A percentile compares a stretch with the other conserved stretches of the same genome.
Evolutionary conservation across 2,888 invertebrate genomes (phyloP).

Genomic region (Microctonus hyperodae): DNA sequence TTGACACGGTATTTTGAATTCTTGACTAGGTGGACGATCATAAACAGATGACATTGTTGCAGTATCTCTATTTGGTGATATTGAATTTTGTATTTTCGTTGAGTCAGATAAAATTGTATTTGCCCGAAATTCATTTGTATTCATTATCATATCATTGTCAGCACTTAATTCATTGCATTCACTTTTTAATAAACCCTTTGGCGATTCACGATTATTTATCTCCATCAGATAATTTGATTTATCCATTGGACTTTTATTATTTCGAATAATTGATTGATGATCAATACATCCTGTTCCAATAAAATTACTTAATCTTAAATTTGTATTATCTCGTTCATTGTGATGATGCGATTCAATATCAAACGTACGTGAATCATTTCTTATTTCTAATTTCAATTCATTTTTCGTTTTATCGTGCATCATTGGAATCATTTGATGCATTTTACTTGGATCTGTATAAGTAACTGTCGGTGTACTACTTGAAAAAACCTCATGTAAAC

Average conservation of each 20-base stretch:
- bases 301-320: slow-evolving; percentile 34
- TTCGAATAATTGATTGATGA: slow-evolving; percentile 30
- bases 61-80: slow-evolving; percentile 44
- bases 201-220: slow-evolving; percentile 36
- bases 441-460: slow-evolving; percentile 52
- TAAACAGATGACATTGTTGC: slow-evolving; percentile 28
- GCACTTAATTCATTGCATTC: neutral
- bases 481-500: slow-evolving; percentile 43
- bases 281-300: slow-evolving; percentile 38
- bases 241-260: slow-evolving; percentile 33
- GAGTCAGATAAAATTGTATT: neutral
- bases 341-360: slow-evolving; percentile 47
- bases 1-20: slow-evolving; percentile 42
- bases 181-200: slow-evolving; percentile 33
- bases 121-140: slow-evolving; percentile 29
- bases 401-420: slow-evolving; percentile 44
- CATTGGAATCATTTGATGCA: slow-evolving; percentile 45
- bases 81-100: slow-evolving; percentile 24
- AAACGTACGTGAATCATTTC: slow-evolving; percentile 46
- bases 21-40: slow-evolving; percentile 39
- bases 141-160: slow-evolving; percentile 42
- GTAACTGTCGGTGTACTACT: slow-evolving; percentile 49
- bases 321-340: slow-evolving; percentile 41
- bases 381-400: slow-evolving; percentile 48
- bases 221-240: slow-evolving; percentile 42